Conservation (phyloP, 2,113 vertebrate genomes). For the Heloderma charlesbogerti region DNA sequence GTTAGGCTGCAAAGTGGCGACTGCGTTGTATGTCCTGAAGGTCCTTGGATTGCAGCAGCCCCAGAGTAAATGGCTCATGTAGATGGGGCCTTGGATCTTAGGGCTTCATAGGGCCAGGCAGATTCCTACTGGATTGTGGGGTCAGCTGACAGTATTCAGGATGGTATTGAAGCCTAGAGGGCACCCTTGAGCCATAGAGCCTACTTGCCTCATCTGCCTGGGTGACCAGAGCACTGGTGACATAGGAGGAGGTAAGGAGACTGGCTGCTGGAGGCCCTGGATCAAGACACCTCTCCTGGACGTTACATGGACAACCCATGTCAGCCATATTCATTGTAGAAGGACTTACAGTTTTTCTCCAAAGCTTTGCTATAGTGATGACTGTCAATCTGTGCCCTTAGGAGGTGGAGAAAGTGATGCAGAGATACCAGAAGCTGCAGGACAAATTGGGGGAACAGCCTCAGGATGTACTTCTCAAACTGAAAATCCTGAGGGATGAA, state of each 20-base stretch:
- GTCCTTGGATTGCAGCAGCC: too few species aligned
- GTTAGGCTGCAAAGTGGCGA: too few species aligned
- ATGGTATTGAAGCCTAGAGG: not conserved
- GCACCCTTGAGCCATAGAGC: not conserved
- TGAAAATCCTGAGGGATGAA: conserved; percentile 74
- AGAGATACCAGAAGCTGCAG: conserved; percentile 74
- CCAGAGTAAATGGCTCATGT: too few species aligned
- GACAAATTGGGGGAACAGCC: conserved; percentile 70
- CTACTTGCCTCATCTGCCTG: not conserved
- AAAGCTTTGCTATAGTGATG: not conserved
- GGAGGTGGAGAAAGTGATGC: conserved; percentile 79
- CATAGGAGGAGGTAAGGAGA: not conserved
- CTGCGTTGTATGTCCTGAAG: too few species aligned
- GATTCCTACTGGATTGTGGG: not conserved
- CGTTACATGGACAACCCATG: too few species aligned
- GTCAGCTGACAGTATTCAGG: not conserved
- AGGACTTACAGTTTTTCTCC: not conserved
- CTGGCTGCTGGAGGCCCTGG: not conserved
- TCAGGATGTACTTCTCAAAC: conserved; percentile 66
- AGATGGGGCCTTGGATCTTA: too few species aligned
- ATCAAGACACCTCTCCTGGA: not conserved
- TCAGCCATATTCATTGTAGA: too few species aligned
- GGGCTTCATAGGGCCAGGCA: not conserved
- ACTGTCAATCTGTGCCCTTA: conserved; percentile 32
- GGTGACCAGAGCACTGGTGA: not conserved